Percentiles rank a stretch among this genome's conserved stretches.
Evolutionary conservation across 1,140 invertebrate species (phyloP).

Genomic region (Amyelois transitella): DNA sequence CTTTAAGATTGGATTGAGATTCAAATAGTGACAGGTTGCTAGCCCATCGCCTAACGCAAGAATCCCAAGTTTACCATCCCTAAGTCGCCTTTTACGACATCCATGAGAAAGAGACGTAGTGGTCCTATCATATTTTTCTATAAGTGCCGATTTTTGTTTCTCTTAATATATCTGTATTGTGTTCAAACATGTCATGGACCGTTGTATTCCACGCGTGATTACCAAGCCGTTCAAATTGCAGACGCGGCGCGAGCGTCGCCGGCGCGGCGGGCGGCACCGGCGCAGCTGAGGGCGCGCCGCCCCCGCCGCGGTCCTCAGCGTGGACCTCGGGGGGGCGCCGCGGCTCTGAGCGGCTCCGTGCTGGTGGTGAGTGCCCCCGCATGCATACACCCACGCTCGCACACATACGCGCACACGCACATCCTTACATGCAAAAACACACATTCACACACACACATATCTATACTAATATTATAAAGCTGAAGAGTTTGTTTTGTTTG

Average conservation of each 20-base stretch:
- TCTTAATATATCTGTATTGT: background rate
- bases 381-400: background rate
- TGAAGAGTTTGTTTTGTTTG: too few species aligned
- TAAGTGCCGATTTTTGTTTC: background rate
- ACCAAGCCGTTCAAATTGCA: background rate
- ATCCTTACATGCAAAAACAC: background rate
- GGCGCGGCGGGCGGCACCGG: constrained; percentile 12
- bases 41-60: too few species aligned
- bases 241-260: constrained; percentile 22
- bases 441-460: background rate
- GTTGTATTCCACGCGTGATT: background rate
- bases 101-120: too few species aligned
- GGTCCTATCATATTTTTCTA: too few species aligned
- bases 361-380: background rate
- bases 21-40: too few species aligned
- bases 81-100: too few species aligned
- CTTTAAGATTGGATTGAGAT: too few species aligned
- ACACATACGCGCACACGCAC: background rate
- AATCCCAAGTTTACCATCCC: too few species aligned
- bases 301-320: constrained; percentile 56
- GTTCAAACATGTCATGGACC: background rate
- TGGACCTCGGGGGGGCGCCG: constrained; percentile 55
- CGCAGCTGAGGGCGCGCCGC: constrained; percentile 47
- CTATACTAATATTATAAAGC: too few species aligned
- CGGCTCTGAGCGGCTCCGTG: constrained; percentile 13